phyloP scores from a whole-genome alignment of 2,888 invertebrate species.

The Lissonota sp. region DNA sequence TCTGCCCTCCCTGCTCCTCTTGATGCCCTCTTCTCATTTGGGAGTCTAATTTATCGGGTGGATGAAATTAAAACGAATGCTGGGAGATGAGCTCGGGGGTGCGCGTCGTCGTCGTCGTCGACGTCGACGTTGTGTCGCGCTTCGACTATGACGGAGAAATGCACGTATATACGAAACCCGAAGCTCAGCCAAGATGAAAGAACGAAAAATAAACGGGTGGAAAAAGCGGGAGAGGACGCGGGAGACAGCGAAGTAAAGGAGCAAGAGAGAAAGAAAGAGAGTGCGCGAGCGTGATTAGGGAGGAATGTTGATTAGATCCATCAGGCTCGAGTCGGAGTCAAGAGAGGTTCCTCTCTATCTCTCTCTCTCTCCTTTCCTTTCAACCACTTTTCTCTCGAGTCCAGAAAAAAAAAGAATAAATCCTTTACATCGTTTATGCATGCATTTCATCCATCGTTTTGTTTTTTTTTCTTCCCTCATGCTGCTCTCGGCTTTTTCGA shows the following conservation, averaged over 20 bases:
- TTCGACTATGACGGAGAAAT: slow-evolving; percentile 22
- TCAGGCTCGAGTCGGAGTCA: slow-evolving; percentile 70
- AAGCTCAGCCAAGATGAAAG: slow-evolving; percentile 23
- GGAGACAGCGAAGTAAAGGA: slow-evolving; percentile 44
- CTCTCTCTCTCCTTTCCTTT: slow-evolving; percentile 64
- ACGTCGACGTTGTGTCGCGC: slow-evolving; percentile 26
- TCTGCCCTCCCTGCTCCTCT: slow-evolving; percentile 32
- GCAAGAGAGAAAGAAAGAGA: slow-evolving; percentile 56
- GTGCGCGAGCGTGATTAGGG: slow-evolving; percentile 80
- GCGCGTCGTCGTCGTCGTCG: slow-evolving; percentile 52
- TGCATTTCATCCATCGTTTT: slow-evolving; percentile 26
- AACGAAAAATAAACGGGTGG: slow-evolving; percentile 56
- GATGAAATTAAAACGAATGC: slow-evolving; percentile 79
- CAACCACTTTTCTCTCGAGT: slow-evolving; percentile 36
- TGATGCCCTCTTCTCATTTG: slow-evolving; percentile 72
- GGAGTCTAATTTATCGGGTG: slow-evolving; percentile 80
- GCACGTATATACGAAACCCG: slow-evolving; percentile 1
- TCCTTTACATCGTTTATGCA: slow-evolving; percentile 45
- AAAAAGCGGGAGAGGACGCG: slow-evolving; percentile 64
- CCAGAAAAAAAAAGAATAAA: slow-evolving; percentile 41
- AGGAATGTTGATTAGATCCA: slow-evolving; percentile 84
- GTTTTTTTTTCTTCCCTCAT: neutral
- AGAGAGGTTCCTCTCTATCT: slow-evolving; percentile 57
- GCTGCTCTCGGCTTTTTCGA: neutral
- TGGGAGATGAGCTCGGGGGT: slow-evolving; percentile 50